These are phyloP conservation scores for Cyclophora punctaria DNA, from an alignment of 2,888 invertebrate species.

Conservation along the genomic window DNA sequence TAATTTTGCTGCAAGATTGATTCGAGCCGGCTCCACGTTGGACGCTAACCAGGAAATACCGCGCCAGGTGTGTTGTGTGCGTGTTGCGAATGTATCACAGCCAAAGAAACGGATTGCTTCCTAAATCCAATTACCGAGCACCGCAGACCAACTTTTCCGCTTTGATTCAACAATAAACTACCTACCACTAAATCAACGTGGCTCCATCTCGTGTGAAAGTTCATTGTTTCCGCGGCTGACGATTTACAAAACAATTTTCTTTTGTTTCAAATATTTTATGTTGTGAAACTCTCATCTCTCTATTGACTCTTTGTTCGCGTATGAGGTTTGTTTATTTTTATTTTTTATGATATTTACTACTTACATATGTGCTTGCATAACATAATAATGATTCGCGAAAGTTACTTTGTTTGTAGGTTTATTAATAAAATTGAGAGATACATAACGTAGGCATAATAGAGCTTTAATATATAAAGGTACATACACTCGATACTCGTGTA, in stretches of 20 bases:
- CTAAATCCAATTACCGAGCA: conserved; percentile 61
- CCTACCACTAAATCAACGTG: conserved; percentile 51
- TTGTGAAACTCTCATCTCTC: conserved; percentile 6
- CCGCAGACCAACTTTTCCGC: conserved; percentile 50
- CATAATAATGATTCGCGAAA: no score
- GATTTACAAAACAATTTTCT: conserved; percentile 10
- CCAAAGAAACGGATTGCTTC: conserved; percentile 61
- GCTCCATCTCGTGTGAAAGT: conserved; percentile 56
- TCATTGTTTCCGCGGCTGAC: conserved; percentile 60
- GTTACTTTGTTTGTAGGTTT: no score
- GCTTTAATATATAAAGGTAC: no score
- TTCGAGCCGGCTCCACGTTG: conserved; percentile 9
- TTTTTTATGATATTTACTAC: no score
- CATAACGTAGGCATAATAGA: no score
- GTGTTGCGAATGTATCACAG: conserved; percentile 45
- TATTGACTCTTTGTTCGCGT: no score
- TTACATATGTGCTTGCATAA: no score
- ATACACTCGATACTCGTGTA: no score
- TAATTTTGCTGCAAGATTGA: conserved; percentile 14
- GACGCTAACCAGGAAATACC: conserved; percentile 21
- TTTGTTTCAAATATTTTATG: conserved; percentile 10
- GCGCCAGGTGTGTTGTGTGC: conserved; percentile 30
- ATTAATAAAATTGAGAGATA: no score
- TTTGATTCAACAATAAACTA: conserved; percentile 59
- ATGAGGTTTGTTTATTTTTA: conserved; percentile 2